Base-by-base conservation (phyloP, 2,113 vertebrate genomes). In the Pituophis catenifer region DNA sequence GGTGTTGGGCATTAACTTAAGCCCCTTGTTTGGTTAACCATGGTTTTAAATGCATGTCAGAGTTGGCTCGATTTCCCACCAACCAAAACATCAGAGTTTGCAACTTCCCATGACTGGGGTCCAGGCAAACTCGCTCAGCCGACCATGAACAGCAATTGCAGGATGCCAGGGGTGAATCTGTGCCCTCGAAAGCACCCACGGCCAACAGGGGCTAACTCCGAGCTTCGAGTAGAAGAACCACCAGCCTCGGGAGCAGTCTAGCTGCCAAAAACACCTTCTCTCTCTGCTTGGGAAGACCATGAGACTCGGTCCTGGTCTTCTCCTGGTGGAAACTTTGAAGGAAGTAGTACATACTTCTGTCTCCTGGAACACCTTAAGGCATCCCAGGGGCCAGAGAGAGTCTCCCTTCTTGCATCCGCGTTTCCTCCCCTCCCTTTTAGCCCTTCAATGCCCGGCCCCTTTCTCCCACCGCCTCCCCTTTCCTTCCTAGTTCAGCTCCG, bases 401-500 rank as follows among this genome's bases (percentile, higher is more conserved):
- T 9, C 33, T 21, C 70, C 2, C 70, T 2, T 1, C 70, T 81
- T 21, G 70, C 33, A 19, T 5, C 2, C 9, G 23, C 0, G 0
- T 29, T 48, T 1, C 3, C 19, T 26, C 50, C 52, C 53, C 23
- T 17, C 33, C 75, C 3, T 10, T 54, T 12, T 11, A n/a, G 38
- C 23, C 7, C 65, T 29, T 8, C 15, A 2, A 44, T 23, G 62
- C 2, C 89, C 92, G 53, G 10, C 90, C 90, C 75, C 26, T 50
- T n/a, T 58, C 29, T 6, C 33, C 38, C 54, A 2, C 33, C 44
- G 44, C 70, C 62, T 2, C 89, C 50, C 38, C 89, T 70, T 91
- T 75, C 85, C 50, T 91, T 91, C 89, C 89, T 87, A 44, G 85
- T 93, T 65, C 85, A 93, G 9, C 90, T 89, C 90, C 93, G 29